These are phyloP conservation scores for Trichosurus vulpecula DNA, from an alignment of 2,797 vertebrate species.

Conservation along the genomic window DNA sequence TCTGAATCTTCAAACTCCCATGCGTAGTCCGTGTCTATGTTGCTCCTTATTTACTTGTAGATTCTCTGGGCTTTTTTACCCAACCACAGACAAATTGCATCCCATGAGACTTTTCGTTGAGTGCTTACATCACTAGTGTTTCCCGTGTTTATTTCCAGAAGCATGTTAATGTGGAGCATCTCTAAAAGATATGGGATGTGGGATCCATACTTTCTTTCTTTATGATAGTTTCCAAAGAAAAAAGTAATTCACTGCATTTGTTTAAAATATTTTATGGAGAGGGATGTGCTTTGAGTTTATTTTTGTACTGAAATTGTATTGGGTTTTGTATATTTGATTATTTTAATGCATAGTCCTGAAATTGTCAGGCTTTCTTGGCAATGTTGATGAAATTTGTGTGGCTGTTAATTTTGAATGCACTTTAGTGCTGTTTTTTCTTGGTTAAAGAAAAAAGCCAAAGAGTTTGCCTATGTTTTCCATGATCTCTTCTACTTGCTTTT, in stretches of 20 bases:
- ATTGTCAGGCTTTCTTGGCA: neutral
- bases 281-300: neutral
- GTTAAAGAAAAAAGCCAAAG: neutral
- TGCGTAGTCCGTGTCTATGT: neutral
- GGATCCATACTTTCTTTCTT: neutral
- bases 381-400: constrained; percentile 1
- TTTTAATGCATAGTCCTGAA: neutral
- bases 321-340: neutral
- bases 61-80: constrained; percentile 61
- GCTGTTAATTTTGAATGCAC: neutral
- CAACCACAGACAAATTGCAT: constrained; percentile 51
- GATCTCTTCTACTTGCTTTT: neutral
- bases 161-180: constrained; percentile 34
- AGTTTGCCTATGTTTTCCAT: neutral
- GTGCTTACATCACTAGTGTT: constrained; percentile 53
- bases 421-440: neutral
- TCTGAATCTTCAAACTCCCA: constrained; percentile 33
- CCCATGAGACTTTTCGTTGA: constrained; percentile 36
- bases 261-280: neutral
- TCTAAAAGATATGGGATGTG: neutral
- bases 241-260: neutral
- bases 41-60: constrained; percentile 33
- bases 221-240: constrained; percentile 12
- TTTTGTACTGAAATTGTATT: constrained; percentile 36
- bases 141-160: constrained; percentile 64